These are phyloP conservation scores for Nomada ferruginata DNA, from an alignment of 2,888 invertebrate genomes.

Conservation along the genomic window DNA sequence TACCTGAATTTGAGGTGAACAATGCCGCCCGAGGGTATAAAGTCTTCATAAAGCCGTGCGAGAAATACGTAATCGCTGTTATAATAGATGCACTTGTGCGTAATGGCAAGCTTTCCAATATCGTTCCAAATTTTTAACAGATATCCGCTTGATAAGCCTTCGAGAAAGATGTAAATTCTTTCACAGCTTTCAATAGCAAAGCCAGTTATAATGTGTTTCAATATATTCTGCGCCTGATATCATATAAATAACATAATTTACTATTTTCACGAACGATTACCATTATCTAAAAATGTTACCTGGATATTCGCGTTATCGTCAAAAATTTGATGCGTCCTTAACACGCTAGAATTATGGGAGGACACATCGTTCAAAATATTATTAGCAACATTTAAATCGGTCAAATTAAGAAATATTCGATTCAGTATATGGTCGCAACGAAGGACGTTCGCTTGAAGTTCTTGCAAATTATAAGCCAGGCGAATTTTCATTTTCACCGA, in stretches of 20 bases:
- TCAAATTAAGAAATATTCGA: conserved; percentile 46
- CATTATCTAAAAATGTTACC: conserved; percentile 12
- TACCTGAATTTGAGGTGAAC: conserved; percentile 44
- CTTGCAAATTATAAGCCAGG: conserved; percentile 31
- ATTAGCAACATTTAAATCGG: conserved; percentile 18
- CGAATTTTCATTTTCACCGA: conserved; percentile 41
- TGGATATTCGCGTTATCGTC: not conserved
- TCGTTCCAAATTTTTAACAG: conserved; percentile 46
- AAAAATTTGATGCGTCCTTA: not conserved
- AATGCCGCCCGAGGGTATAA: conserved; percentile 28
- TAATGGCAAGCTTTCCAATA: not conserved
- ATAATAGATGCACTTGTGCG: conserved; percentile 33
- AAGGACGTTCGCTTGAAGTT: conserved; percentile 9
- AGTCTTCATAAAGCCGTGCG: conserved; percentile 43
- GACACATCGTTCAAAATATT: conserved; percentile 26
- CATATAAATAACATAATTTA: not conserved
- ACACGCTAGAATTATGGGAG: conserved; percentile 33
- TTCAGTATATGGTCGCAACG: conserved; percentile 22
- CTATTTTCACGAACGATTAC: not conserved
- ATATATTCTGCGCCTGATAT: conserved; percentile 1
- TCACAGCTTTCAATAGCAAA: conserved; percentile 37
- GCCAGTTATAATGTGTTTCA: conserved; percentile 43
- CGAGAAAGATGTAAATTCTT: conserved; percentile 50
- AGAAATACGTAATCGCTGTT: conserved; percentile 47
- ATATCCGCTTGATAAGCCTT: conserved; percentile 48